A percentile compares a stretch with the other conserved stretches of the same genome.
These are phyloP conservation scores for Baronia brevicornis DNA, from an alignment of 2,888 invertebrate species.

Conservation along the genomic window DNA sequence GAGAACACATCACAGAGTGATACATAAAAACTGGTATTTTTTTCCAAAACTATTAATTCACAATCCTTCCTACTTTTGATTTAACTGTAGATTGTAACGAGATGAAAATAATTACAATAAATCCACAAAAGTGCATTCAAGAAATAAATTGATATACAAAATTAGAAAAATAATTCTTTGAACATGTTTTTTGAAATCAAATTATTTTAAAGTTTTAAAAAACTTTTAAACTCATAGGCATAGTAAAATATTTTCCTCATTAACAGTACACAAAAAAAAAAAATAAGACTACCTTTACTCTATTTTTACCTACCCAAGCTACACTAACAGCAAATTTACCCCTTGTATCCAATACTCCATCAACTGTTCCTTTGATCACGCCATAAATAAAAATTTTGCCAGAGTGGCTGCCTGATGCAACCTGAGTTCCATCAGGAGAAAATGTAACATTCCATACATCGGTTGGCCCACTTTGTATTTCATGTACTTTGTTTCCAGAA, in stretches of 20 bases:
- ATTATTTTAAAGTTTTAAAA: too few relatives aligned
- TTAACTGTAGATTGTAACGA: too few relatives aligned
- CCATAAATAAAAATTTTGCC: conserved; percentile 93
- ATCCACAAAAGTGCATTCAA: too few relatives aligned
- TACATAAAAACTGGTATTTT: too few relatives aligned
- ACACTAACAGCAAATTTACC: conserved; percentile 95
- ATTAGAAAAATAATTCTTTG: too few relatives aligned
- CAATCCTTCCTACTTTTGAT: too few relatives aligned
- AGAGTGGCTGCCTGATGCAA: conserved; percentile 93
- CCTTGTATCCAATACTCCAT: conserved; percentile 90
- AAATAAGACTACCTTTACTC: background rate
- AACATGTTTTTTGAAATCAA: too few relatives aligned
- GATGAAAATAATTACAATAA: too few relatives aligned
- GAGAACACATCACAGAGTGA: too few relatives aligned
- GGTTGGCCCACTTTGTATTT: conserved; percentile 88
- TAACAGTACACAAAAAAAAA: background rate
- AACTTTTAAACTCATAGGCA: too few relatives aligned
- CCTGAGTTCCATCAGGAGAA: conserved; percentile 90
- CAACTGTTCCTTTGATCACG: conserved; percentile 87
- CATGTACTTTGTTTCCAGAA: conserved; percentile 86
- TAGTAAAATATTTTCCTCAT: background rate
- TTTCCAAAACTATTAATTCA: too few relatives aligned
- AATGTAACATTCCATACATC: conserved; percentile 96
- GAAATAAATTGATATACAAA: too few relatives aligned
- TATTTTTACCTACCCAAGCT: conserved; percentile 85